Conservation (phyloP, 2,113 vertebrate genomes). For the Hemibagrus wyckioides region DNA sequence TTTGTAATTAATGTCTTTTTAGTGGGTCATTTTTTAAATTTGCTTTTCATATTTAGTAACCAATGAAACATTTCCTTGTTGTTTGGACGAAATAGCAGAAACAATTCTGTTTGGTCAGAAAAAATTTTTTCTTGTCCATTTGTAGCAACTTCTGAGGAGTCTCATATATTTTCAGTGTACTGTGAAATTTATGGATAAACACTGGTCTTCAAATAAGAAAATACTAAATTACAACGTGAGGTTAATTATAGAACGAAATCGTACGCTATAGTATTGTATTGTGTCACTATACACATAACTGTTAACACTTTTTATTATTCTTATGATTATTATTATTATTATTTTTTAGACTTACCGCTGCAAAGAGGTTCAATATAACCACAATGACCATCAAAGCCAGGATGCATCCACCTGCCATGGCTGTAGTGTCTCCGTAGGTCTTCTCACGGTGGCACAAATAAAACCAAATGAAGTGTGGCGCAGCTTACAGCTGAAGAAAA, state of each 20-base stretch:
- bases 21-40: neutral
- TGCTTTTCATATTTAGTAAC: too few species aligned
- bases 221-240: neutral
- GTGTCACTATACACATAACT: neutral
- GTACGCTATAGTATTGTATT: neutral
- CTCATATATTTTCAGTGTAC: neutral
- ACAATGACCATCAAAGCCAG: slow-evolving; percentile 40
- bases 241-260: neutral
- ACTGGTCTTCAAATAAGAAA: neutral
- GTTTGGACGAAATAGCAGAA: too few species aligned
- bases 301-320: neutral
- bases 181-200: neutral
- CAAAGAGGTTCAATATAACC: slow-evolving; percentile 45
- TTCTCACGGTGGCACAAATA: neutral
- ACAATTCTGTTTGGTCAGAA: too few species aligned
- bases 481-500: neutral
- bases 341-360: slow-evolving; percentile 51
- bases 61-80: neutral
- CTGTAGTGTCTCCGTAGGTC: slow-evolving; percentile 21
- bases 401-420: slow-evolving; percentile 41
- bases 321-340: neutral
- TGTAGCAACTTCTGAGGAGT: neutral
- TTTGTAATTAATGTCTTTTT: neutral
- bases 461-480: slow-evolving; percentile 5
- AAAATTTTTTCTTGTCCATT: neutral